phyloP scores from a whole-genome alignment of 2,797 vertebrate genomes.

The Cossypha niveicapilla region DNA sequence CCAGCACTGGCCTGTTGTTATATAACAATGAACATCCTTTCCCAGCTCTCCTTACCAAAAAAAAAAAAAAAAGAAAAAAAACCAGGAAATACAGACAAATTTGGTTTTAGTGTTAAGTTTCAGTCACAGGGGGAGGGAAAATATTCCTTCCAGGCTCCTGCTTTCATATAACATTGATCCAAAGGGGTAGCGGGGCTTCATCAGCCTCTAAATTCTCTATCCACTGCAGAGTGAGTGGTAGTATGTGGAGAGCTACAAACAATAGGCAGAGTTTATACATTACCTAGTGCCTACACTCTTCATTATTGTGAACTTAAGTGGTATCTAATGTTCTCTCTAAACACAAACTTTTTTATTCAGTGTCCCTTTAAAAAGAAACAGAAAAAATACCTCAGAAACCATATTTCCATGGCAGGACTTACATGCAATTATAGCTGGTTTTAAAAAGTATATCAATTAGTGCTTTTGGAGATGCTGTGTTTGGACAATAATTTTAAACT shows the following conservation, averaged over 20 bases:
- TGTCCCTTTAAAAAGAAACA: neutral
- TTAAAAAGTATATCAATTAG: neutral
- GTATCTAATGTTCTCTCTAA: neutral
- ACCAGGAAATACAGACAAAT: neutral
- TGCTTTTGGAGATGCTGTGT: neutral
- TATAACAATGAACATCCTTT: neutral
- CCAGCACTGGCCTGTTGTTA: constrained; percentile 5
- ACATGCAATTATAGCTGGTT: neutral
- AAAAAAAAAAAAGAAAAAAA: neutral
- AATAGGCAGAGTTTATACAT: neutral
- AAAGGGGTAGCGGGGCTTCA: neutral
- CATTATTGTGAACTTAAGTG: neutral
- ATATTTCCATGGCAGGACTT: neutral
- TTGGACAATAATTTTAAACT: neutral
- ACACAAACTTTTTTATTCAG: neutral
- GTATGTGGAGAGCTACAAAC: neutral
- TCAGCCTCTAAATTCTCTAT: neutral
- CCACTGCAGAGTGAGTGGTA: neutral
- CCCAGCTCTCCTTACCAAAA: neutral
- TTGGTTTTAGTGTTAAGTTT: neutral
- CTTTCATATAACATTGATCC: neutral
- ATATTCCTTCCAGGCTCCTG: neutral
- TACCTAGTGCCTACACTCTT: neutral
- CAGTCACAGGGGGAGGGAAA: neutral
- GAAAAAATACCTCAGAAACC: neutral